Evolutionary conservation across 2,113 vertebrate genomes (phyloP).

Genomic region (Prietella phreatophila): DNA sequence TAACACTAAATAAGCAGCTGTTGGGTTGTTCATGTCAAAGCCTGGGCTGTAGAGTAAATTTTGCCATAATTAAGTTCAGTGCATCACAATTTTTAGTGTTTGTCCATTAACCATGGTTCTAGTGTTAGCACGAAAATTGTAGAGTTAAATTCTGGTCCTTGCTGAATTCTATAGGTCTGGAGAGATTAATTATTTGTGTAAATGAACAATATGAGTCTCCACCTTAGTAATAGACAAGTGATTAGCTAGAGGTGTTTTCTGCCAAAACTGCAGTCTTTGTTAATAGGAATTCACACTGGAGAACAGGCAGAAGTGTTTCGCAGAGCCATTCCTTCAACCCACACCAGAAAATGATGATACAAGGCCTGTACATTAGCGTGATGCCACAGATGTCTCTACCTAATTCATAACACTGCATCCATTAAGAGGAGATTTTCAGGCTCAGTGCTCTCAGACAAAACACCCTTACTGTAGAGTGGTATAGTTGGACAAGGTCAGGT

Average conservation of each 20-base stretch:
- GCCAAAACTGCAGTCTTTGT: conserved; percentile 2
- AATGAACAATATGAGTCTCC: conserved; percentile 58
- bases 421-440: conserved; percentile 69
- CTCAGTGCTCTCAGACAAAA: conserved; percentile 66
- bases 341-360: conserved; percentile 28
- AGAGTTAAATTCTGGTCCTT: not conserved
- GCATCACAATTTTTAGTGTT: too few relatives aligned
- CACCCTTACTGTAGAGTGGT: conserved; percentile 47
- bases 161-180: not conserved
- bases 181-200: conserved; percentile 45
- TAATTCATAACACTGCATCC: conserved; percentile 62
- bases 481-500: conserved; percentile 64
- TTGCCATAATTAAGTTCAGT: too few relatives aligned
- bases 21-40: not conserved
- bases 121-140: not conserved
- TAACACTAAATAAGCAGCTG: not conserved
- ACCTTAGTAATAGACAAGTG: conserved; percentile 51
- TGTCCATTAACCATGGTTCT: too few relatives aligned
- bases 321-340: conserved; percentile 45
- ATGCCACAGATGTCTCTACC: conserved; percentile 47
- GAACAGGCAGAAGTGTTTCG: conserved; percentile 27
- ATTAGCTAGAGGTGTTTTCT: conserved; percentile 45
- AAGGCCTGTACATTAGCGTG: conserved; percentile 54
- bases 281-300: conserved; percentile 21
- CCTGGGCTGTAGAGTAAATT: not conserved